Percentiles rank a stretch among this genome's conserved stretches.
These are phyloP conservation scores for Morone chrysops DNA, from an alignment of 2,113 vertebrate genomes.

Conservation along the genomic window DNA sequence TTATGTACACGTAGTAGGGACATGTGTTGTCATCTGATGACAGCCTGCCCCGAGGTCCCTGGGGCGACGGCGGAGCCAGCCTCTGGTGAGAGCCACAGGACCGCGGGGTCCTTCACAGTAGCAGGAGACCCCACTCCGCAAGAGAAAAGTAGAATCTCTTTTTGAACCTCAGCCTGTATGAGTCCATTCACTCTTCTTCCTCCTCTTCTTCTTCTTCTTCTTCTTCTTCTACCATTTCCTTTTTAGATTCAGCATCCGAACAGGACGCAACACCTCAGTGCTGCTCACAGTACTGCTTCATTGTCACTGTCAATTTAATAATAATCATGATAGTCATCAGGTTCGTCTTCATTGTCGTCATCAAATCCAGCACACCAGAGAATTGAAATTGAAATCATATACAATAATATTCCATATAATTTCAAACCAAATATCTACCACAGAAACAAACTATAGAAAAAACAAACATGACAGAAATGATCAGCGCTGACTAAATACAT, in stretches of 20 bases:
- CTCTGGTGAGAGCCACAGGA: conserved; percentile 33
- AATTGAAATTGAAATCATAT: conserved; percentile 70
- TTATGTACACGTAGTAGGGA: conserved; percentile 80
- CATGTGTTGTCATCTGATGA: conserved; percentile 71
- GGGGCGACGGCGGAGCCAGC: not conserved
- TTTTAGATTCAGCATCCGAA: conserved; percentile 52
- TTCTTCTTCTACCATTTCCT: not conserved
- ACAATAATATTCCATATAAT: conserved; percentile 72
- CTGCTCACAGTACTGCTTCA: conserved; percentile 75
- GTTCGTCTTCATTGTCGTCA: conserved; percentile 64
- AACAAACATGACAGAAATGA: conserved; percentile 74
- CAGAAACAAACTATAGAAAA: conserved; percentile 78
- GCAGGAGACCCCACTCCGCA: conserved; percentile 64
- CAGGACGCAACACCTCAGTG: conserved; percentile 70
- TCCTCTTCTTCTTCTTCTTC: conserved; percentile 4
- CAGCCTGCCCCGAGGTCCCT: conserved; percentile 28
- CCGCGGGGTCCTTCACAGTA: conserved; percentile 71
- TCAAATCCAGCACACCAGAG: conserved; percentile 69
- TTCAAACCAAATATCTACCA: conserved; percentile 78
- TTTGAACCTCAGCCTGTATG: conserved; percentile 37
- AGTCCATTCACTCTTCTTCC: conserved; percentile 30
- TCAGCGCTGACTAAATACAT: conserved; percentile 76
- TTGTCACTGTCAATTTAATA: conserved; percentile 45
- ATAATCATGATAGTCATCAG: conserved; percentile 67
- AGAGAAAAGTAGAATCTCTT: conserved; percentile 38